Percentiles rank a stretch among this genome's conserved stretches.
Evolutionary conservation across 2,113 vertebrate genomes (phyloP).

Genomic region (Spilogale gracilis): DNA sequence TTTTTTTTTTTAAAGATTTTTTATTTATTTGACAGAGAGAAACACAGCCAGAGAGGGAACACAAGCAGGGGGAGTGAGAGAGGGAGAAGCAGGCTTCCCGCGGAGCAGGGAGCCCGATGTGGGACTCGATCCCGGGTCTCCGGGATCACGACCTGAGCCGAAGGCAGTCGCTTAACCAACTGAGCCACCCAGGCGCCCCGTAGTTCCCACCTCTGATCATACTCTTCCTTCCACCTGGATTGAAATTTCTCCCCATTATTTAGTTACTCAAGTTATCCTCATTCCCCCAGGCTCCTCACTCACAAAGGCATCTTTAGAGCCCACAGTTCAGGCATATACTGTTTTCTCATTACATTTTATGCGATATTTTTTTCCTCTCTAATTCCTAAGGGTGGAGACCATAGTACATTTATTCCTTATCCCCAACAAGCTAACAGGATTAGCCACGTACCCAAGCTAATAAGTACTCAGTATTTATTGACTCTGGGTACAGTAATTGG

Average conservation of each 20-base stretch:
- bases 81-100: no score
- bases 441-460: neutral
- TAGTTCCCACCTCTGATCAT: neutral
- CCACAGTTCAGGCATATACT: neutral
- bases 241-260: neutral
- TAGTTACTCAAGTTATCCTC: neutral
- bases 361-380: neutral
- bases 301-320: neutral
- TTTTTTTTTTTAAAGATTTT: no score
- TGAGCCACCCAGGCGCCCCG: no score
- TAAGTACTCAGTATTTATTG: neutral
- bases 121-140: no score
- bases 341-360: slow-evolving; percentile 27
- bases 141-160: no score
- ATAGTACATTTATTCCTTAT: neutral
- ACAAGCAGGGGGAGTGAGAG: no score
- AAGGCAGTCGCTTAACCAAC: no score
- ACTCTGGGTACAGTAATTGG: neutral
- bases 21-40: no score
- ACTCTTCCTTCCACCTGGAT: neutral
- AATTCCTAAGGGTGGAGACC: neutral
- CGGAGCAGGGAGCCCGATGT: no score
- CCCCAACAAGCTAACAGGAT: neutral
- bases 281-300: neutral
- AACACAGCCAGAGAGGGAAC: no score